Conservation (phyloP, 2,888 invertebrate genomes). For the Drosophila robusta region DNA sequence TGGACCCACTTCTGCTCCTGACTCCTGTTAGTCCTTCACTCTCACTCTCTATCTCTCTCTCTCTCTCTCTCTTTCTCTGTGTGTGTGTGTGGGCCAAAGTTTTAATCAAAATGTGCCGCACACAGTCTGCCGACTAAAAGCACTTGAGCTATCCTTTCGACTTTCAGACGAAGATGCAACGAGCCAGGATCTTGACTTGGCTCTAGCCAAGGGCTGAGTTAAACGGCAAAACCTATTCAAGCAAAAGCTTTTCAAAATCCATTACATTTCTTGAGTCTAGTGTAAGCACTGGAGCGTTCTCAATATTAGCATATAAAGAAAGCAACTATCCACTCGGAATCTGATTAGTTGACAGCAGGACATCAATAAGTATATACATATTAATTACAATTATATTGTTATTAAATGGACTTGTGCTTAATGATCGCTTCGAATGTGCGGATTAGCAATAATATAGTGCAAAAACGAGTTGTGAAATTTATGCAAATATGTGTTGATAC, state of each 20-base stretch:
- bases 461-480: too few relatives aligned
- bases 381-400: too few relatives aligned
- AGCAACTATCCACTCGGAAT: conserved; percentile 1
- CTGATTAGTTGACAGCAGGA: too few relatives aligned
- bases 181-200: not conserved
- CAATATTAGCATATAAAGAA: not conserved
- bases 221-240: conserved; percentile 32
- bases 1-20: not conserved
- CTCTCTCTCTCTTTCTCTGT: not conserved
- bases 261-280: conserved; percentile 35
- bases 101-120: conserved; percentile 73
- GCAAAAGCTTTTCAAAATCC: conserved; percentile 44
- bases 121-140: conserved; percentile 40
- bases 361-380: too few relatives aligned
- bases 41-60: not conserved
- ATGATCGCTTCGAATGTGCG: too few relatives aligned
- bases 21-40: not conserved
- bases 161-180: conserved; percentile 2
- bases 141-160: conserved; percentile 51
- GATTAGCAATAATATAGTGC: too few relatives aligned
- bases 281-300: conserved; percentile 3
- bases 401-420: too few relatives aligned
- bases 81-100: conserved; percentile 41
- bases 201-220: not conserved
- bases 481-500: too few relatives aligned